Evolutionary conservation across 2,113 vertebrate genomes (phyloP).

Genomic region (Seriola dumerili): DNA sequence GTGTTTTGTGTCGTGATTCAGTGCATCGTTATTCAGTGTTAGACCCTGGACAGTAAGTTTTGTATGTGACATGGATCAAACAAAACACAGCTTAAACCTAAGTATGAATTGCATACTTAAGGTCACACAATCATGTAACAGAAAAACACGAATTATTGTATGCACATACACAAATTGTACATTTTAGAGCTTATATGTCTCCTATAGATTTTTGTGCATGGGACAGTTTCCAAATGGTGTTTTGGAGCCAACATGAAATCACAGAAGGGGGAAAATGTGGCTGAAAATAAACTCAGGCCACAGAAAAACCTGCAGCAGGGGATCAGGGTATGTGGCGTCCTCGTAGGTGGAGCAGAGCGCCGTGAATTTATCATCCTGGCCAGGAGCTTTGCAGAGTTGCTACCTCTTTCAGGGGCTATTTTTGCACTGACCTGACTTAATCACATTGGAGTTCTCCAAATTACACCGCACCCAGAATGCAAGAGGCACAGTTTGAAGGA

Average conservation of each 20-base stretch:
- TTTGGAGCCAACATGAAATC: neutral
- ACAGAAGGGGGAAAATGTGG: neutral
- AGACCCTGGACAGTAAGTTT: too few relatives aligned
- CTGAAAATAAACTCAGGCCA: constrained; percentile 3
- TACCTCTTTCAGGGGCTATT: constrained; percentile 18
- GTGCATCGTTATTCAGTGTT: too few relatives aligned
- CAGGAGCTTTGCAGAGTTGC: constrained; percentile 5
- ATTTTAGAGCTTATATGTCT: too few relatives aligned
- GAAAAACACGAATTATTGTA: too few relatives aligned
- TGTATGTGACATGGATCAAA: too few relatives aligned
- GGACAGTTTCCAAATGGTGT: neutral
- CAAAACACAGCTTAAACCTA: too few relatives aligned
- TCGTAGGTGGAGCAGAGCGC: neutral
- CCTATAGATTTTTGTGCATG: too few relatives aligned
- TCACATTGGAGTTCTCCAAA: constrained; percentile 7
- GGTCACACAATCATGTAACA: too few relatives aligned
- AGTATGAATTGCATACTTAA: too few relatives aligned
- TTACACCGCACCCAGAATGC: neutral
- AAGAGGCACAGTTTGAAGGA: neutral
- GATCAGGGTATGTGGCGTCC: neutral
- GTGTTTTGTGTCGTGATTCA: too few relatives aligned
- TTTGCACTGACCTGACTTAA: constrained; percentile 20
- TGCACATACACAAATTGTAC: too few relatives aligned
- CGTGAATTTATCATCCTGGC: neutral
- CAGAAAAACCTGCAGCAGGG: neutral